A percentile compares a stretch with the other conserved stretches of the same genome.
These are phyloP conservation scores for Chanos chanos DNA, from an alignment of 2,797 vertebrate genomes.

Conservation along the genomic window DNA sequence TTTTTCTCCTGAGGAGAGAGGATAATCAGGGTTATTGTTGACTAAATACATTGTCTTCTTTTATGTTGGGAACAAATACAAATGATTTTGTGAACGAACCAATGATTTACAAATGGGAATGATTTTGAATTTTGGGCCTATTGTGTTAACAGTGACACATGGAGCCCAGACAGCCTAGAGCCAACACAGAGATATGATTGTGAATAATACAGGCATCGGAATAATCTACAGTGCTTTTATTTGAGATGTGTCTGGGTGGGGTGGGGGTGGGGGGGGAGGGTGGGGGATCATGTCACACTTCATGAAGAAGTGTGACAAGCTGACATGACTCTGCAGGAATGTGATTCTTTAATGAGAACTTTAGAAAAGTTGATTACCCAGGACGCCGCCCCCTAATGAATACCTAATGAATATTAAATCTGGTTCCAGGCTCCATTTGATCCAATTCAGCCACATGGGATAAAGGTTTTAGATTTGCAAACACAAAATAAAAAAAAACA, in stretches of 20 bases:
- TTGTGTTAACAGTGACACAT: too few species aligned
- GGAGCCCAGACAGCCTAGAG: too few species aligned
- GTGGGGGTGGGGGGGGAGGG: too few species aligned
- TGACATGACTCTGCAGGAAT: too few species aligned
- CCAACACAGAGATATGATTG: background rate
- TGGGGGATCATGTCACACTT: too few species aligned
- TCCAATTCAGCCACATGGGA: conserved; percentile 7
- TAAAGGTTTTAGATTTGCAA: background rate
- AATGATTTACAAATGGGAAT: conserved; percentile 12
- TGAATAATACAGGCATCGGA: background rate
- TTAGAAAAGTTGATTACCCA: conserved; percentile 11
- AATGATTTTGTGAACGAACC: conserved; percentile 11
- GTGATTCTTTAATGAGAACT: too few species aligned
- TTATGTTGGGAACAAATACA: background rate
- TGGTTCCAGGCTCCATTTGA: background rate
- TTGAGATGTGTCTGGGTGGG: too few species aligned
- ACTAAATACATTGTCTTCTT: conserved; percentile 17
- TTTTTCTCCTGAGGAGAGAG: background rate
- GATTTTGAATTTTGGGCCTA: too few species aligned
- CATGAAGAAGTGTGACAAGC: too few species aligned
- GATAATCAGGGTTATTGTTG: conserved; percentile 12
- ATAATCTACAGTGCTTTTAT: too few species aligned
- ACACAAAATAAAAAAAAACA: background rate
- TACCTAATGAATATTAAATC: too few species aligned
- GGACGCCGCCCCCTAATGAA: conserved; percentile 20